Conservation (phyloP, 2,113 vertebrate species). For the Drymodes brunneopygia region DNA sequence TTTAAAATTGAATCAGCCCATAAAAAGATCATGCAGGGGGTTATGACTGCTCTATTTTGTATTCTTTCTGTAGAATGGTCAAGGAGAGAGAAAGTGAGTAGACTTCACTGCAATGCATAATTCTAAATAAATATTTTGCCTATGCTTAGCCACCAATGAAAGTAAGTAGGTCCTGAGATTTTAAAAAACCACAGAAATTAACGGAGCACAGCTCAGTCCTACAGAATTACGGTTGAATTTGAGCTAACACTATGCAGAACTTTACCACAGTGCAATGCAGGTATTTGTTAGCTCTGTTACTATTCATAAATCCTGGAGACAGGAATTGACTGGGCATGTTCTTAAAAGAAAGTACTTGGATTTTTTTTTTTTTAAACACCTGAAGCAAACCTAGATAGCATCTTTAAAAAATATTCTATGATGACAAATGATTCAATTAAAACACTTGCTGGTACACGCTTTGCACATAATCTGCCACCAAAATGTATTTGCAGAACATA, state of each 20-base stretch:
- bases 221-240: not conserved
- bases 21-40: fast-evolving
- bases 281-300: not conserved
- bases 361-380: not conserved
- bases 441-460: not conserved
- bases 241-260: not conserved
- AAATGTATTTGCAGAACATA: not conserved
- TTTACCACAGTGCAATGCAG: not conserved
- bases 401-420: not conserved
- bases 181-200: not conserved
- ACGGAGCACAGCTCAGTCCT: not conserved
- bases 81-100: not conserved
- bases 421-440: slow-evolving; percentile 1
- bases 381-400: not conserved
- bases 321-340: not conserved
- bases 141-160: not conserved
- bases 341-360: not conserved
- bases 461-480: not conserved
- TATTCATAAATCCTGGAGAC: not conserved
- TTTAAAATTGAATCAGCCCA: not conserved
- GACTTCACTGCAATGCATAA: not conserved
- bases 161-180: not conserved
- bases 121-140: not conserved
- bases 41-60: not conserved
- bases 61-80: not conserved